Conservation (phyloP, 2,113 vertebrate species). For the Camelus bactrianus region DNA sequence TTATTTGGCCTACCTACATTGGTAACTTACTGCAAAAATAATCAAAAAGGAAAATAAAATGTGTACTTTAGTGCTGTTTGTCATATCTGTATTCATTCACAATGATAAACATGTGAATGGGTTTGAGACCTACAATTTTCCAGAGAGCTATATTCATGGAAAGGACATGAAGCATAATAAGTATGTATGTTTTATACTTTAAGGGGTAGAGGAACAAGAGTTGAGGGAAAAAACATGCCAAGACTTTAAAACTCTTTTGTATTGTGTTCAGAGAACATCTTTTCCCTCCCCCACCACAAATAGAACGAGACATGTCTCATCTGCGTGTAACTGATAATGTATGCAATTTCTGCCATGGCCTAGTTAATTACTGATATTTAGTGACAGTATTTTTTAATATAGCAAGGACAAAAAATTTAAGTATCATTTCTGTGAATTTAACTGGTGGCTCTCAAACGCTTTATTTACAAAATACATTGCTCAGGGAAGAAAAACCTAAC, state of each 20-base stretch:
- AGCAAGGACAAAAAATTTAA: not conserved
- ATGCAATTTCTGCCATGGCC: not conserved
- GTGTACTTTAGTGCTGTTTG: not conserved
- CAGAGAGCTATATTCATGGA: constrained; percentile 24
- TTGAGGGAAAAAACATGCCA: constrained; percentile 31
- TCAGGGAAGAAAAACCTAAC: not conserved
- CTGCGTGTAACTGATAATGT: not conserved
- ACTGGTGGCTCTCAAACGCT: not conserved
- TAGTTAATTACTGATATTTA: not conserved
- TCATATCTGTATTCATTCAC: not conserved
- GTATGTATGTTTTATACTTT: constrained; percentile 57
- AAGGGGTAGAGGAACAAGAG: not conserved
- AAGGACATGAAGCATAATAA: constrained; percentile 6
- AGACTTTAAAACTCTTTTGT: not conserved
- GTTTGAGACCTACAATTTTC: constrained; percentile 9
- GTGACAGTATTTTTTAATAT: not conserved
- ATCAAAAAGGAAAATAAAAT: constrained; percentile 34
- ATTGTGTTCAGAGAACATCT: not conserved
- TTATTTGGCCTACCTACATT: not conserved
- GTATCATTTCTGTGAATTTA: not conserved
- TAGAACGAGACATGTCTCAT: not conserved
- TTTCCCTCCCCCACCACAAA: not conserved
- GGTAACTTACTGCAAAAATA: not conserved
- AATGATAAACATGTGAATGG: not conserved
- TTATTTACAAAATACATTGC: not conserved